phyloP scores from a whole-genome alignment of 1,140 invertebrate genomes.

The Bicyclus anynana region DNA sequence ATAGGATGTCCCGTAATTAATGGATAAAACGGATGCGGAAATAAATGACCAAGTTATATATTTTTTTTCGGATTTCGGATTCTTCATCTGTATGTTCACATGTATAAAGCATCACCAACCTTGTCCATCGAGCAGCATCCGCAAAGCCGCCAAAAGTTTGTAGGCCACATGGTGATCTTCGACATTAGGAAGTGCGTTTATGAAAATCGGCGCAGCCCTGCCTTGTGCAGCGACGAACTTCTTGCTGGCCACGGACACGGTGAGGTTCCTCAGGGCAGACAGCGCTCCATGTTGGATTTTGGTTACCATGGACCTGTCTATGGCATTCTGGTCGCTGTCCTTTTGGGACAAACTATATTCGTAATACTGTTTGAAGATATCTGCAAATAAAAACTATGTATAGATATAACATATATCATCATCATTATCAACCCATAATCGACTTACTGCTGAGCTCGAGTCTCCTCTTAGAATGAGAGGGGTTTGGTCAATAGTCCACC shows the following conservation, averaged over 20 bases:
- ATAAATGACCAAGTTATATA: no score
- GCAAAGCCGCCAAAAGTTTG: slow-evolving; percentile 89
- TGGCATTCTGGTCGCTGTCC: slow-evolving; percentile 25
- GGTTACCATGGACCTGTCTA: slow-evolving; percentile 32
- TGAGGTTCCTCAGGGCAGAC: slow-evolving; percentile 89
- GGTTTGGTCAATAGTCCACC: no score
- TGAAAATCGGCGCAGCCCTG: slow-evolving; percentile 69
- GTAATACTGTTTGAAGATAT: not conserved
- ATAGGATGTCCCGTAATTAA: no score
- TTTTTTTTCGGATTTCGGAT: no score
- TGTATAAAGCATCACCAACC: slow-evolving; percentile 12
- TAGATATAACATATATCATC: not conserved
- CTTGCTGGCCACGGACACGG: slow-evolving; percentile 89
- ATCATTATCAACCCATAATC: no score
- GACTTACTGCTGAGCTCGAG: no score
- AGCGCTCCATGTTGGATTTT: slow-evolving; percentile 89
- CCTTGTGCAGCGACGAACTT: slow-evolving; percentile 83
- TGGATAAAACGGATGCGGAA: no score
- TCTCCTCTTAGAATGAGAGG: no score
- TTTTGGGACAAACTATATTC: slow-evolving; percentile 28
- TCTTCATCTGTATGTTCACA: no score
- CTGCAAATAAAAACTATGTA: not conserved
- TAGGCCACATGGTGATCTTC: slow-evolving; percentile 90
- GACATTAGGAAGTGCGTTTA: slow-evolving; percentile 85
- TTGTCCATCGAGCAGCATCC: slow-evolving; percentile 82